These are phyloP conservation scores for Alligator mississippiensis DNA, from an alignment of 2,113 vertebrate genomes.

Conservation along the genomic window DNA sequence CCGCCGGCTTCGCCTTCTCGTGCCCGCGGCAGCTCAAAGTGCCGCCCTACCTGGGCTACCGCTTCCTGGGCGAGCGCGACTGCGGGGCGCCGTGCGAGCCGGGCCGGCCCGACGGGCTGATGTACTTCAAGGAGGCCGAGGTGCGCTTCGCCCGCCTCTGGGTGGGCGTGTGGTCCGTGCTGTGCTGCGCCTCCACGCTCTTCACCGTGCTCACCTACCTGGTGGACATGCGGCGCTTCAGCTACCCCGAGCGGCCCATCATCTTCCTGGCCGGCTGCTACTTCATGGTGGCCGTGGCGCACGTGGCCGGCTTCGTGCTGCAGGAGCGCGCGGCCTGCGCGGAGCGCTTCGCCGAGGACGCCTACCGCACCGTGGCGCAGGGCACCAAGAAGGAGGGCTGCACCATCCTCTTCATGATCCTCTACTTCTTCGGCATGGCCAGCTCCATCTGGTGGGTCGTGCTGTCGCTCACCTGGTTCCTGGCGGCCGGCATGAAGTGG, in stretches of 20 bases:
- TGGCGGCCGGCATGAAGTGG: constrained; percentile 95
- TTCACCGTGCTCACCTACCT: constrained; percentile 93
- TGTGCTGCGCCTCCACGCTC: constrained; percentile 90
- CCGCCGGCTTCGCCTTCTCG: constrained; percentile 79
- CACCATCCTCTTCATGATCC: constrained; percentile 93
- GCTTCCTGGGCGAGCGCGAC: constrained; percentile 89
- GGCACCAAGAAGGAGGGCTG: constrained; percentile 93
- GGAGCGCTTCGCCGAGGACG: constrained; percentile 86
- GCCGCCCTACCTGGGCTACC: constrained; percentile 89
- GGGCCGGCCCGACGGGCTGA: constrained; percentile 85
- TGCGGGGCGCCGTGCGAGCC: constrained; percentile 93
- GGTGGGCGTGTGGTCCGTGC: constrained; percentile 90
- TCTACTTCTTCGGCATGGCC: constrained; percentile 96
- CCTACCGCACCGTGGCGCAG: constrained; percentile 90
- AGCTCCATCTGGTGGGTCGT: constrained; percentile 96
- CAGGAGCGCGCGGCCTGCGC: constrained; percentile 90
- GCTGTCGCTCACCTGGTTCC: constrained; percentile 93
- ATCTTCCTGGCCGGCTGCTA: constrained; percentile 94
- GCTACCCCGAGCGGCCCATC: constrained; percentile 92
- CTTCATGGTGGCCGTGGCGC: constrained; percentile 93
- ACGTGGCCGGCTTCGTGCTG: constrained; percentile 87
- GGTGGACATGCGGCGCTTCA: constrained; percentile 89
- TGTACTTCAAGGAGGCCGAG: constrained; percentile 93
- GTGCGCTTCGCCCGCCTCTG: constrained; percentile 88
- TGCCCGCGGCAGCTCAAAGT: constrained; percentile 92